Base-by-base conservation (phyloP, 2,113 vertebrate genomes). In the Esox niger region DNA sequence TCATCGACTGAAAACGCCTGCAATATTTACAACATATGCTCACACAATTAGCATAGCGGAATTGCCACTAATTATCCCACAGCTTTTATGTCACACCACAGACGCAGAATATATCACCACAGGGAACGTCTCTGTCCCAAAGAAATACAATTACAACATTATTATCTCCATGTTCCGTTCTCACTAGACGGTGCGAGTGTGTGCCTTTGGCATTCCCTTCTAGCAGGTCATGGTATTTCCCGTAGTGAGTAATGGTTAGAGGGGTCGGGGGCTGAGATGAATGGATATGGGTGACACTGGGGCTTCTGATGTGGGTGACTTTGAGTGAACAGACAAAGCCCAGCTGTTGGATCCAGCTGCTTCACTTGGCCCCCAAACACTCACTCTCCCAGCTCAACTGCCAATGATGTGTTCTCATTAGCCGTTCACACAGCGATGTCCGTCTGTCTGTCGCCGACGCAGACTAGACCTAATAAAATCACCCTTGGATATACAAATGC, bases 301-400 rank as follows among this genome's bases (percentile, higher is more conserved):
- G 66, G 71, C 70, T 71, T 70, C 56, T 73, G 70, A 61, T 70
- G 58, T 58, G 58, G 52, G 67, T 69, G 62, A 65, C 68, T 66
- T 66, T 52, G n/a, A 52, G 6, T 21, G 47, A 52, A 64, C 25
- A 49, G 20, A 47, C 6, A n/a, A 43, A 68, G 35, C 68, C 63
- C 79, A 82, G 79, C 67, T 79, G 76, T 76, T 79, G 64, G 32
- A 49, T 71, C 69, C 73, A 78, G 73, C 73, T 77, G 78, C 62
- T 62, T 46, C 65, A 33, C 63, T 55, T 46, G 60, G 33, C 33
- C 71, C 20, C 59, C 43, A 69, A n/a, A 75, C 60, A 71, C 70
- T 76, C 68, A 67, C 43, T 73, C 57, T 57, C 69, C 75, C 74
- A 58, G 61, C 69, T 66, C 47, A 56, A 59, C 73, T n/a, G n/a